phyloP scores from a whole-genome alignment of 2,113 vertebrate species.

The Paramisgurnus dabryanus region DNA sequence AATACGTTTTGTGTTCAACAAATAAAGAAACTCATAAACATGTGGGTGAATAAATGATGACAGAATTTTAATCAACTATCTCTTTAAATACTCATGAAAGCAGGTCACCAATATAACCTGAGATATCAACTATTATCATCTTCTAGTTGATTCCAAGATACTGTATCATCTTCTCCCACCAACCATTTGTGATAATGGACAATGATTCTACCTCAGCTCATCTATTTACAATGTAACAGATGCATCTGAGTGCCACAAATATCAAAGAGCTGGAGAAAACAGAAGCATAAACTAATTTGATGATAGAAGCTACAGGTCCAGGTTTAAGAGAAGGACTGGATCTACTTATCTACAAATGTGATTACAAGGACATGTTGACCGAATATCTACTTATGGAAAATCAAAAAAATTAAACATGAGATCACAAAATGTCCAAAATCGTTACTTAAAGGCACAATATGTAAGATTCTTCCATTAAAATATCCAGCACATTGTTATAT shows the following conservation, averaged over 20 bases:
- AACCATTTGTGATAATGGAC: not conserved
- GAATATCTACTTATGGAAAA: not conserved
- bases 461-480: no score
- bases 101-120: no score
- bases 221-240: not conserved
- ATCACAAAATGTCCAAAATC: not conserved
- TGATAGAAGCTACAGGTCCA: slow-evolving; percentile 16
- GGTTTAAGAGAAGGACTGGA: slow-evolving; percentile 16
- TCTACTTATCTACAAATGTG: slow-evolving; percentile 1
- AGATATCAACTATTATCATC: not conserved
- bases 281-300: slow-evolving; percentile 14
- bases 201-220: not conserved
- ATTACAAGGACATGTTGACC: not conserved
- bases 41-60: no score
- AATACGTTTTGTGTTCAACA: no score
- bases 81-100: no score
- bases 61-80: no score
- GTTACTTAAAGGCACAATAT: no score
- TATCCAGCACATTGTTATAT: no score
- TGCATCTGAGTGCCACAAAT: not conserved
- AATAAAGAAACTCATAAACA: no score
- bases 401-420: not conserved
- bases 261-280: slow-evolving; percentile 31
- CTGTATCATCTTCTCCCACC: not conserved
- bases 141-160: no score